phyloP scores from a whole-genome alignment of 2,888 invertebrate species.

The Cosmorhoe ocellata region DNA sequence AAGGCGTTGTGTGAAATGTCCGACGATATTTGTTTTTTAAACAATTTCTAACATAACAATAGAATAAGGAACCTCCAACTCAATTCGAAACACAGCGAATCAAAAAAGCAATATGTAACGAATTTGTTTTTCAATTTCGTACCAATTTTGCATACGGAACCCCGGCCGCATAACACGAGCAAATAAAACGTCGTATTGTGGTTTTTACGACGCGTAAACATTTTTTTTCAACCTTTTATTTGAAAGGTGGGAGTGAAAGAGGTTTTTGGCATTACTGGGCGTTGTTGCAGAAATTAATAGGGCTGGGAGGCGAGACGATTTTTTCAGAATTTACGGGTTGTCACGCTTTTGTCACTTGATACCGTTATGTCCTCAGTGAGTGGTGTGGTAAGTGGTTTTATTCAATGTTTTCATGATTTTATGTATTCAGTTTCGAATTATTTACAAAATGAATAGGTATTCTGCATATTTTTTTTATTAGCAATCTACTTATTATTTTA shows the following conservation, averaged over 20 bases:
- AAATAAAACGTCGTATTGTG: conserved; percentile 75
- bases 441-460: too few species aligned
- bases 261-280: conserved; percentile 46
- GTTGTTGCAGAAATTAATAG: conserved; percentile 22
- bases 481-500: too few species aligned
- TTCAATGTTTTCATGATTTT: background rate
- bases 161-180: conserved; percentile 54
- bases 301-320: conserved; percentile 5
- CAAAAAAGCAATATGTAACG: conserved; percentile 81
- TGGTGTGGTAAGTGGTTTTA: conserved; percentile 9
- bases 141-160: conserved; percentile 80
- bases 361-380: conserved; percentile 2
- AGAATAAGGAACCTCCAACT: conserved; percentile 33
- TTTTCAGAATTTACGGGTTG: conserved; percentile 12
- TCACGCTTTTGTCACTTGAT: conserved; percentile 16
- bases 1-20: too few species aligned
- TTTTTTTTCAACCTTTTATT: conserved; percentile 59
- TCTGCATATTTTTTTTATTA: too few species aligned
- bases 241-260: conserved; percentile 68
- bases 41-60: background rate
- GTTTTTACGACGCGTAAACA: conserved; percentile 77
- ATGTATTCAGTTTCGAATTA: too few species aligned
- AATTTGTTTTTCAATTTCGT: conserved; percentile 82
- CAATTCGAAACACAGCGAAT: conserved; percentile 31
- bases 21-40: background rate